Evolutionary conservation across 2,888 invertebrate species (phyloP), one percentile per base, ranked within the genome.

Genomic region (Mechanitis mazaeus): DNA sequence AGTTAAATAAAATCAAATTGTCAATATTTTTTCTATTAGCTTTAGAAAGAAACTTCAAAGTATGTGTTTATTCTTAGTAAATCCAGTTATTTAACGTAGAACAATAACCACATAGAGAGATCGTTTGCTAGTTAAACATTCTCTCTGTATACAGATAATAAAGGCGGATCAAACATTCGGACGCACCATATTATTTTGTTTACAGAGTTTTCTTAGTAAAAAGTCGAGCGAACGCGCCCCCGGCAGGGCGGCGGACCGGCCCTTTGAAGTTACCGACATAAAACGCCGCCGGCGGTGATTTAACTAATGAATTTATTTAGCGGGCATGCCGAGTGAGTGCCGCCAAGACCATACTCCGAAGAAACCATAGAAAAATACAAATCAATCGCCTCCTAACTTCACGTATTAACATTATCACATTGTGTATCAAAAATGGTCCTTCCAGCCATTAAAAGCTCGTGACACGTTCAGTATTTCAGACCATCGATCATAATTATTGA

Each of bases 241-340:
- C 76, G 84, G 84, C 80, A 71, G 82, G 81, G 81, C 83, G 79
- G 83, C 80, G 75, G 75, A 72, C 72, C 71, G 78, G 74, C 76
- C 83, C 87, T 90, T 91, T 91, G 90, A 91, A 81, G 87, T 86
- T 79, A 80, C 91, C 91, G 91, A 89, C 90, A 89, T 84, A 85
- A 89, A 89, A 85, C 82, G 88, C 87, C 86, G 90, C 90, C 89
- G 85, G 83, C 87, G 85, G 87, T 87, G 88, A 90, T 90, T 90
- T 90, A 86, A 90, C 90, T 91, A 91, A 91, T 90, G 90, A 91
- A 91, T 91, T 91, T 91, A 91, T 91, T 90, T 91, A 91, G 88
- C 87, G 84, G 87, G 83, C 80, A 77, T 79, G 79, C 80, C 79
- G 81, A 80, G 80, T 65, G 69, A 71, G 66, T 71, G 71, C 72